Conservation (phyloP, 2,797 vertebrate genomes). For the Chaetophractus vellerosus region DNA sequence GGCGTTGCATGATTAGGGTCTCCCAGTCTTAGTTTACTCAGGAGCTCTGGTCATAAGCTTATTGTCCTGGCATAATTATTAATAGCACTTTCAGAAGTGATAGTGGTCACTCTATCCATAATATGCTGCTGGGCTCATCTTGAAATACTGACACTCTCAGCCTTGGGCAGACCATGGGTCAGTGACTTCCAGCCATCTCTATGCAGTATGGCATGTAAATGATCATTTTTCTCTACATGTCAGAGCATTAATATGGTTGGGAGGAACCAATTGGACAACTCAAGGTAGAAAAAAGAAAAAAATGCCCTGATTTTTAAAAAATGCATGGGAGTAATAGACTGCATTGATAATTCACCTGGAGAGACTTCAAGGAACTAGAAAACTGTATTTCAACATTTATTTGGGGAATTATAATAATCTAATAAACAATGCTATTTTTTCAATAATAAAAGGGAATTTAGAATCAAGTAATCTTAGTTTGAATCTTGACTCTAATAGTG, state of each 20-base stretch:
- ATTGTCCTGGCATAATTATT: not conserved
- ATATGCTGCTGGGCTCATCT: not conserved
- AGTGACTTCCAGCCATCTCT: not conserved
- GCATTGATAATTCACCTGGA: not conserved
- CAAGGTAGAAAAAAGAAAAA: not conserved
- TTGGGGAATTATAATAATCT: not conserved
- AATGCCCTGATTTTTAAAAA: not conserved
- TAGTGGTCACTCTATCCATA: not conserved
- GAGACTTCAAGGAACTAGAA: not conserved
- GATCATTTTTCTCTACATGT: not conserved
- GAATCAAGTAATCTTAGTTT: not conserved
- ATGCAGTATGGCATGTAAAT: not conserved
- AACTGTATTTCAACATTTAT: not conserved
- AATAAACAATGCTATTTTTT: not conserved
- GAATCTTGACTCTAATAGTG: not conserved
- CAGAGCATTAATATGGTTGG: not conserved
- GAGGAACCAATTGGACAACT: not conserved
- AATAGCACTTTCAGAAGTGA: not conserved
- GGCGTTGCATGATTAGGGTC: not conserved
- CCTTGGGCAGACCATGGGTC: not conserved
- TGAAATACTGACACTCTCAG: not conserved
- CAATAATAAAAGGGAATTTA: not conserved
- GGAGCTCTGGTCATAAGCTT: not conserved
- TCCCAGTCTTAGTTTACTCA: not conserved
- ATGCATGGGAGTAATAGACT: not conserved